Conservation (phyloP, 64 coral and sea anemone genomes). For the Montipora capricornis region DNA sequence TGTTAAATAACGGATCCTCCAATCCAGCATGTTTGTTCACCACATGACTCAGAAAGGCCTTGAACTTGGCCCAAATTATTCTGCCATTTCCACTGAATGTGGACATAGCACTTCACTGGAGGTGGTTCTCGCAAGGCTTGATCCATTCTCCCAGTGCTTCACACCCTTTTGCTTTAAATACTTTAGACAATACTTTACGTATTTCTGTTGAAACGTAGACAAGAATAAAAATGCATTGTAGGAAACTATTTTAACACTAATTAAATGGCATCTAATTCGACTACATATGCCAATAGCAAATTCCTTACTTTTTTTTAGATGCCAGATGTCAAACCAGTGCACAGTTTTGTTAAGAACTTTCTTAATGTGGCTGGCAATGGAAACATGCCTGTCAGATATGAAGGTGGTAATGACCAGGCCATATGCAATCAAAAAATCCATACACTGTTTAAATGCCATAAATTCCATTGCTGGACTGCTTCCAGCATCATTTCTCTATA, state of each 20-base stretch:
- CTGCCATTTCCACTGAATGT: constrained; percentile 17
- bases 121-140: neutral
- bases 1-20: constrained; percentile 7
- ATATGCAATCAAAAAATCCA: constrained; percentile 35
- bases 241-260: too few species aligned
- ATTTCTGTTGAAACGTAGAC: neutral
- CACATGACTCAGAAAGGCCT: constrained; percentile 1
- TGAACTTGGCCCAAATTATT: constrained; percentile 34
- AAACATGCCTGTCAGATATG: constrained; percentile 30
- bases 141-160: constrained; percentile 40
- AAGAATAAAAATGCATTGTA: neutral
- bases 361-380: constrained; percentile 39
- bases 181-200: neutral
- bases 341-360: neutral
- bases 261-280: too few species aligned
- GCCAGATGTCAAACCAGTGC: constrained; percentile 51
- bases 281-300: neutral
- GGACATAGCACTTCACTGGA: neutral
- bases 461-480: constrained; percentile 40
- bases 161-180: neutral
- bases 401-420: constrained; percentile 35
- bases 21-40: constrained; percentile 7
- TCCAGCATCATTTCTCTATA: constrained; percentile 43
- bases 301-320: constrained; percentile 38
- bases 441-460: constrained; percentile 21